Conservation (phyloP, 1,140 invertebrate species). For the Yoshiicerus persimilis region DNA sequence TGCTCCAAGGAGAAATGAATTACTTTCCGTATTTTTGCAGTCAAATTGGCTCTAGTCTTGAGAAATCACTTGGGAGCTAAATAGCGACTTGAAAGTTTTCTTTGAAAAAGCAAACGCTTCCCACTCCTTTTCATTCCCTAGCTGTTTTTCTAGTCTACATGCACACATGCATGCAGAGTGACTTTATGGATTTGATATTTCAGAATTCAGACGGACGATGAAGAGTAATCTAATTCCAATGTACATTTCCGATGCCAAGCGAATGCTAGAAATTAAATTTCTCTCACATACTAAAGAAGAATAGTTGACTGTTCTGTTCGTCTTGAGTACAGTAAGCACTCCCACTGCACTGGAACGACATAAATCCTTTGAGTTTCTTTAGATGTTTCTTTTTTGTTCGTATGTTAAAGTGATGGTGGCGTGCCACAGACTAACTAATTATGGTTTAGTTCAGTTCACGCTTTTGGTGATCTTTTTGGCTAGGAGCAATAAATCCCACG, state of each 20-base stretch:
- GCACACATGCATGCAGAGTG: not conserved
- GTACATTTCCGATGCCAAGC: not conserved
- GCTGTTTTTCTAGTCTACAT: not conserved
- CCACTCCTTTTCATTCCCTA: not conserved
- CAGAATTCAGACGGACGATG: not conserved
- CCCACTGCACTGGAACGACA: no score
- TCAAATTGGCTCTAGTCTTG: slow-evolving; percentile 3
- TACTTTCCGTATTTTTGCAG: slow-evolving; percentile 8
- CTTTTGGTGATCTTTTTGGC: not conserved
- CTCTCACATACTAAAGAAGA: not conserved
- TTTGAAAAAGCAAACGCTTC: not conserved
- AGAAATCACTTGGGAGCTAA: slow-evolving; percentile 19
- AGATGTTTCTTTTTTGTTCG: not conserved
- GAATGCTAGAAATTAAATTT: not conserved
- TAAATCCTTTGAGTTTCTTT: not conserved
- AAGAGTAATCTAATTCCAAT: not conserved
- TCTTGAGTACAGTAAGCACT: no score
- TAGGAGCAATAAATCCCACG: not conserved
- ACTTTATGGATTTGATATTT: not conserved
- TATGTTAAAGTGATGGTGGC: not conserved
- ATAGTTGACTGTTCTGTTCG: not conserved
- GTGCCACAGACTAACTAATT: not conserved
- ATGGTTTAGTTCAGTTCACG: not conserved
- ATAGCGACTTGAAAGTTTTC: slow-evolving; percentile 4
- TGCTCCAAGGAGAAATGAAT: slow-evolving; percentile 10